Evolutionary conservation across 2,888 invertebrate genomes (phyloP), one percentile per base, ranked within the genome.

Genomic region (Catocala fraxini): DNA sequence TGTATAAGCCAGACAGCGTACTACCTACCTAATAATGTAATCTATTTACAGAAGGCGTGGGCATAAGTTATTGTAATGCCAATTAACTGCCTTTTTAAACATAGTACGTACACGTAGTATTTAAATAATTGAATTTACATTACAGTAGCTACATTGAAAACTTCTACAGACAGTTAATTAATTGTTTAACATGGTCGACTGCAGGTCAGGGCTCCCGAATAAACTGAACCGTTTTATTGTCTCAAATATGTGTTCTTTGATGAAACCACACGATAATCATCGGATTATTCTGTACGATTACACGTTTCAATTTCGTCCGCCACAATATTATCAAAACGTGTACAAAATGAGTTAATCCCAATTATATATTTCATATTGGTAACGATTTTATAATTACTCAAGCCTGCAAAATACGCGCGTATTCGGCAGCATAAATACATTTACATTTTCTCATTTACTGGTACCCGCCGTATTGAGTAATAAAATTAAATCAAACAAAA

Each of bases 401-500:
- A 33, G 63, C 54, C 39, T 54, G 25, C 47, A 63, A 65, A 71
- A 59, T 53, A 53, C 56, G 60, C 59, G 46, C 51, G 64, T 56
- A 61, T 61, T 70, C 43, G 61, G 70, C 68, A 68, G 43, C 64
- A 10, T 45, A 39, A 64, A 61, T 73, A 67, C 65, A 71, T 75
- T 77, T 66, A 77, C 63, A 72, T 71, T 68, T 70, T 75, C 78
- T 75, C 79, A 81, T 84, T 82, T 75, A 69, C 74, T 70, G 70
- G 65, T 67, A 62, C 63, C 71, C 62, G 65, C 69, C 80, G 78
- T 75, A 78, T 81, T 77, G 77, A 75, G 77, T 81, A 82, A 88
- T 90, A 88, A 89, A 90, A 87, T 89, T 84, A 87, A 90, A 89
- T 88, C 86, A 87, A 88, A 88, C 82, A 85, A 82, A 86, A 86